These are phyloP conservation scores for Tachysurus fulvidraco DNA, from an alignment of 2,113 vertebrate genomes.

Conservation along the genomic window DNA sequence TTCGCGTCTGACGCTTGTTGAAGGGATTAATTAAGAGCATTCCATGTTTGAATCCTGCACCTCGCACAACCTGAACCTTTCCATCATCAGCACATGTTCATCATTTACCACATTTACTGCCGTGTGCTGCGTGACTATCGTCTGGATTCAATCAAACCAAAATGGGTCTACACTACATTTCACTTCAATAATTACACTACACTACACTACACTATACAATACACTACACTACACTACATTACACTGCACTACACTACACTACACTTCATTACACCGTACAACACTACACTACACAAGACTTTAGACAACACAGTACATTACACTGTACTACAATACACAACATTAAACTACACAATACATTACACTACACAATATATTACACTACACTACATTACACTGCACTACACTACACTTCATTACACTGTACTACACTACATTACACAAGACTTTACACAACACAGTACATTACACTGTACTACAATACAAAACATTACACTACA, in stretches of 20 bases:
- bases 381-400: not conserved
- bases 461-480: accelerated
- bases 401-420: no score
- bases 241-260: not conserved
- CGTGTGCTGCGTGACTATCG: not conserved
- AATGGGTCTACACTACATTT: not conserved
- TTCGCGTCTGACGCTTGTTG: not conserved
- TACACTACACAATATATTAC: not conserved
- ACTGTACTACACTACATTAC: not conserved
- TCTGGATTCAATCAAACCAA: not conserved
- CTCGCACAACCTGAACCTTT: constrained; percentile 7
- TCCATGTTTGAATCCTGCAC: not conserved
- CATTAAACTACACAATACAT: not conserved
- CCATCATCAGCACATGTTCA: constrained; percentile 2
- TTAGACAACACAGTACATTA: no score
- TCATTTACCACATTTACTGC: not conserved
- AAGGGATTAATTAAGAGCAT: constrained; percentile 42
- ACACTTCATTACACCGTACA: not conserved
- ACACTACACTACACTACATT: not conserved
- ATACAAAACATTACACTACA: not conserved
- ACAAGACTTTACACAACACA: not conserved
- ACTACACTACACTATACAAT: not conserved
- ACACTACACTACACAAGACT: not conserved
- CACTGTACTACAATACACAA: not conserved
- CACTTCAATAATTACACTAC: not conserved